Base-by-base conservation (phyloP, 2,797 vertebrate species). In the Bovichtus diacanthus region DNA sequence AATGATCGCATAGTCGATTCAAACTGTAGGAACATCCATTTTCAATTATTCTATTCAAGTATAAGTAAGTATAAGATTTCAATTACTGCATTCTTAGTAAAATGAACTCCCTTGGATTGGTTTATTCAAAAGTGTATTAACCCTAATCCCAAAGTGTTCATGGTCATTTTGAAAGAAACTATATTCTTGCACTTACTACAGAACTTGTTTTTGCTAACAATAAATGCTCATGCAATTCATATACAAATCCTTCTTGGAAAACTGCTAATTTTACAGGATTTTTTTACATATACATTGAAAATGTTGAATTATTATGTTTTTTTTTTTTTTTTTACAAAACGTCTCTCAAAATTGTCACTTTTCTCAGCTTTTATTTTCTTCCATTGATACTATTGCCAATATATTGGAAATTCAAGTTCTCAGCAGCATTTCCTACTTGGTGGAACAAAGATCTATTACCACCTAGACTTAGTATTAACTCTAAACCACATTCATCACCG, bases 11-110 rank as follows among this genome's bases (percentile, higher is more conserved):
- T n/a, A n/a, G 19, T 36, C 1, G 29, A 25, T 43, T 74, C 27
- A 68, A 85, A 66, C 43, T 29, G 36, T 27, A 44, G 19, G 11
- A 73, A 56, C 55, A 63, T 53, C 16, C 27, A 67, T 68, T 77
- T 55, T 78, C 31, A 55, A 25, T 49, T 46, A 46, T 49, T 68
- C 18, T 6, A 44, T 55, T 55, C 47, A 64, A 43, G 25, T 39
- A 18, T 19, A n/a, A n/a, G n/a, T n/a, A 0, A 41, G 1, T 18
- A 39, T 23, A 6, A 9, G 9, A 10, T 58, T 76, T 56, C 11
- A 36, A n/a, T 56, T 25, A 39, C 21, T 76, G 25, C 9, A 19
- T 46, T 65, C 29, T 29, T 39, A 19, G 71, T 16, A 62, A 62
- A 61, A 29, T 12, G n/a, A 25, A 59, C 31, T 63, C n/a, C 9